Conservation (phyloP, 2,113 vertebrate genomes). For the Athene noctua region DNA sequence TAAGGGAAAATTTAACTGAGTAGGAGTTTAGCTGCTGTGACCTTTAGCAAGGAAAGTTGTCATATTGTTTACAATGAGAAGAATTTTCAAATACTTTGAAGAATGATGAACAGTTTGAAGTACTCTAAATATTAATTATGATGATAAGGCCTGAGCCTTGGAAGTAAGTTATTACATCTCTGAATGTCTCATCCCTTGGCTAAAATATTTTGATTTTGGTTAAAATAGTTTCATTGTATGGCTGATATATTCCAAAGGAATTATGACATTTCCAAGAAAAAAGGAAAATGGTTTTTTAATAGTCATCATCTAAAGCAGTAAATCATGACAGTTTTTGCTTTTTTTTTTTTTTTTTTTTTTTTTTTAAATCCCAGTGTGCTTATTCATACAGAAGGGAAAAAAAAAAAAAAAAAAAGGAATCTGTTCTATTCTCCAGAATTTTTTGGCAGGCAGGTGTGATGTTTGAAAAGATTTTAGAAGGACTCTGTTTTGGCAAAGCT, state of each 20-base stretch:
- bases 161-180: neutral
- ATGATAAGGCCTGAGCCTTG: neutral
- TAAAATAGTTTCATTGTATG: slow-evolving; percentile 17
- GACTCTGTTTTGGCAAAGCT: neutral
- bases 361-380: neutral
- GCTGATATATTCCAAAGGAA: slow-evolving; percentile 17
- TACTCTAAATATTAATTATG: neutral
- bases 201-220: slow-evolving; percentile 25
- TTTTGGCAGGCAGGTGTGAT: neutral
- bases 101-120: slow-evolving; percentile 26
- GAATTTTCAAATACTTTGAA: slow-evolving; percentile 26
- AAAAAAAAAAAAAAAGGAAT: neutral
- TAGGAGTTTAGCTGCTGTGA: neutral
- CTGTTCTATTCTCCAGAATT: neutral
- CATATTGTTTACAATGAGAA: neutral
- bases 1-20: slow-evolving; percentile 46
- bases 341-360: neutral
- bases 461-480: neutral
- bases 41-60: neutral
- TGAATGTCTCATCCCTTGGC: slow-evolving; percentile 6
- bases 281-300: neutral
- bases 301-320: neutral
- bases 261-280: slow-evolving; percentile 18
- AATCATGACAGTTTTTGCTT: neutral
- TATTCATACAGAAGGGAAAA: neutral